Percentiles rank a stretch among this genome's conserved stretches.
Evolutionary conservation across 2,888 invertebrate species (phyloP).

Genomic region (Lepidochrysops patricia): DNA sequence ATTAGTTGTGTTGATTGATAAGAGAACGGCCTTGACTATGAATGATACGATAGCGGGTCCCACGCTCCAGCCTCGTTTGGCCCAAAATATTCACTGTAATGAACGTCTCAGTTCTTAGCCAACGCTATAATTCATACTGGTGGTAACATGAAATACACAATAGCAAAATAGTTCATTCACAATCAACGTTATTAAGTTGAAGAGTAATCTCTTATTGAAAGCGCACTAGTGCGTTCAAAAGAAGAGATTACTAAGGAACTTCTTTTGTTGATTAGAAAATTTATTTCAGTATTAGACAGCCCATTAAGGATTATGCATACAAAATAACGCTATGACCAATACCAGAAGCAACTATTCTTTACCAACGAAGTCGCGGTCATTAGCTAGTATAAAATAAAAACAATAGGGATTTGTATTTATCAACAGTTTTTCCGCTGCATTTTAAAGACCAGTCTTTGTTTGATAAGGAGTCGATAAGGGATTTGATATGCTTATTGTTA

Average conservation of each 20-base stretch:
- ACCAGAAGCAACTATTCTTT: too few species aligned
- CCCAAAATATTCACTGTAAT: conserved; percentile 8
- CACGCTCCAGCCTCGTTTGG: conserved; percentile 23
- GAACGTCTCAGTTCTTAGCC: not conserved
- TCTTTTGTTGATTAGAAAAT: too few species aligned
- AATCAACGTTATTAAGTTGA: too few species aligned
- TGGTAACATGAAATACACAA: not conserved
- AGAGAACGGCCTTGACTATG: conserved; percentile 20
- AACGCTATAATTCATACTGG: not conserved
- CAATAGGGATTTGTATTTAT: not conserved
- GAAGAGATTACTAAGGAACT: too few species aligned
- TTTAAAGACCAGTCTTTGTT: not conserved
- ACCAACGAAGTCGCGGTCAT: too few species aligned
- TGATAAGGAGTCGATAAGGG: not conserved
- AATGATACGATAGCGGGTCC: conserved; percentile 21
- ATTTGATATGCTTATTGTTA: not conserved
- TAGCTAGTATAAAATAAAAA: not conserved
- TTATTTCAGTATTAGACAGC: too few species aligned
- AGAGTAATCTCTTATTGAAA: too few species aligned
- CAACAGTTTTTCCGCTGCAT: not conserved
- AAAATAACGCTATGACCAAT: too few species aligned
- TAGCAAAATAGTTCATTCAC: not conserved
- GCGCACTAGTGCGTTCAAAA: too few species aligned
- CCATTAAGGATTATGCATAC: too few species aligned
- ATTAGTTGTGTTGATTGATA: conserved; percentile 22